These are phyloP conservation scores for Stylophora pistillata DNA, from an alignment of 64 coral and sea anemone species.

Conservation along the genomic window DNA sequence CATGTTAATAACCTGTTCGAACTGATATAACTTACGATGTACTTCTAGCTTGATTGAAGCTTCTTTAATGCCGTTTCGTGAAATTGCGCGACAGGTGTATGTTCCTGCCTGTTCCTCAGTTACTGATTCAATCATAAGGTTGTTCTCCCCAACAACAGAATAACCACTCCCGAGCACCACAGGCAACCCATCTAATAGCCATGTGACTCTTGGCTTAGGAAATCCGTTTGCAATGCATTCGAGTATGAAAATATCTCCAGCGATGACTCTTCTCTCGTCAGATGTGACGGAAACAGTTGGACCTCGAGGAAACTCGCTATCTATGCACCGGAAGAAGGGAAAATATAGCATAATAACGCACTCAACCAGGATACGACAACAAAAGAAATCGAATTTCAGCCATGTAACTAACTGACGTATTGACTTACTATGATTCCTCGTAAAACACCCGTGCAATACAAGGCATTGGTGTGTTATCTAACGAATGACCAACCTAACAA, in stretches of 20 bases:
- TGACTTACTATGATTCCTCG: too few species aligned
- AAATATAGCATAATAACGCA: not conserved
- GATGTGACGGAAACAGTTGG: conserved; percentile 25
- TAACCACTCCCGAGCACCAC: conserved; percentile 36
- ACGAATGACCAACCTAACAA: too few species aligned
- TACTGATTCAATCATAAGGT: conserved; percentile 61
- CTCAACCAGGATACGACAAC: too few species aligned
- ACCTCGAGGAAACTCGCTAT: conserved; percentile 34
- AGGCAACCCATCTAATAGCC: conserved; percentile 64
- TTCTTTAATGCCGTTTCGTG: not conserved
- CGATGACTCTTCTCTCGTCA: conserved; percentile 27
- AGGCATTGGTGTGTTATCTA: too few species aligned
- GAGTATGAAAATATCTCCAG: conserved; percentile 42
- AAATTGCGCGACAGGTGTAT: conserved; percentile 57
- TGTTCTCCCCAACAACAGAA: conserved; percentile 62
- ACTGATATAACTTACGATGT: conserved; percentile 61
- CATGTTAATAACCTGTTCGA: too few species aligned
- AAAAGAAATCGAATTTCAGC: too few species aligned
- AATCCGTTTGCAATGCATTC: conserved; percentile 72
- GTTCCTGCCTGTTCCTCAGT: conserved; percentile 57
- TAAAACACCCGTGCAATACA: too few species aligned
- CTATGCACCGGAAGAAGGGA: conserved; percentile 15
- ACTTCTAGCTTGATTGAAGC: conserved; percentile 54
- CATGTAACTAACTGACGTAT: too few species aligned
- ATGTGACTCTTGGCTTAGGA: conserved; percentile 68